Evolutionary conservation across 2,113 vertebrate genomes (phyloP).

Genomic region (Bubalus kerabau): DNA sequence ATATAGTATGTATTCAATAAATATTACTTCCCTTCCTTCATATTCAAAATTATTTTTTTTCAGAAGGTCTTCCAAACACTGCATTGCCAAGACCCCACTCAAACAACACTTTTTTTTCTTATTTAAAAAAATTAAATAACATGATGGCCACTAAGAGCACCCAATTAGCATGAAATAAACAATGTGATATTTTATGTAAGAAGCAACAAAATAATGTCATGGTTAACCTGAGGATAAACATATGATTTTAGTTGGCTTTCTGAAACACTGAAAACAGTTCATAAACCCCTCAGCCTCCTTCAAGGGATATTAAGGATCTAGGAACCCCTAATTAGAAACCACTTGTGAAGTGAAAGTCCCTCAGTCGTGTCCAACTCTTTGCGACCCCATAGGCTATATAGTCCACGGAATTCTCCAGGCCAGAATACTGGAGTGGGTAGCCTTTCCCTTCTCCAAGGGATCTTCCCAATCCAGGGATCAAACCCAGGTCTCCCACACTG

Average conservation of each 20-base stretch:
- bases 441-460: not conserved
- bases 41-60: not conserved
- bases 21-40: not conserved
- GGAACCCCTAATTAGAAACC: not conserved
- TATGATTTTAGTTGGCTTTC: slow-evolving; percentile 6
- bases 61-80: not conserved
- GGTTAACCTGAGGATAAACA: not conserved
- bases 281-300: not conserved
- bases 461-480: not conserved
- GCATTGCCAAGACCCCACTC: not conserved
- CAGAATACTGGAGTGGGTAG: not conserved
- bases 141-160: not conserved
- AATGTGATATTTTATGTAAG: slow-evolving; percentile 16
- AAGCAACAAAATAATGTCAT: slow-evolving; percentile 11
- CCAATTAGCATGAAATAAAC: not conserved
- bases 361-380: not conserved
- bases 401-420: not conserved
- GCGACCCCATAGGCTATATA: not conserved
- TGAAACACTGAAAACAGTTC: not conserved
- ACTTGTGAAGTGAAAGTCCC: not conserved
- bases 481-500: not conserved
- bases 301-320: not conserved
- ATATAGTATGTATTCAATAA: not conserved
- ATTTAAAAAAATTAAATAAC: not conserved
- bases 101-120: not conserved